Evolutionary conservation across 2,113 vertebrate species (phyloP).

Genomic region (Microtus ochrogaster): DNA sequence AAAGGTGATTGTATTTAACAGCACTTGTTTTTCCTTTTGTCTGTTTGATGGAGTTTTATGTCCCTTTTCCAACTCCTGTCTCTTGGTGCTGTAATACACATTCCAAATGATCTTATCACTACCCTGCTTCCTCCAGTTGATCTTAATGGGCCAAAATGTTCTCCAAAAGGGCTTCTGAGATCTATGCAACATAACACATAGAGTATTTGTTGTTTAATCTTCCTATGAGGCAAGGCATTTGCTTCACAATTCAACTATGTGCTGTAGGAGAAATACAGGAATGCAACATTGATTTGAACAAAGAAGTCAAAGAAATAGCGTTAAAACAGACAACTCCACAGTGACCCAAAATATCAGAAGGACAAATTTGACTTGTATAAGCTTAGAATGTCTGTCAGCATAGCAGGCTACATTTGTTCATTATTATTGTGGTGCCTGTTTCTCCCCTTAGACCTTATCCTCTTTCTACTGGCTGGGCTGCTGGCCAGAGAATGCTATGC

Average conservation of each 20-base stretch:
- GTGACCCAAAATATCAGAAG: constrained; percentile 36
- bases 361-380: constrained; percentile 31
- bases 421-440: constrained; percentile 2
- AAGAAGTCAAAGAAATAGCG: constrained; percentile 33
- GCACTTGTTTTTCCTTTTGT: constrained; percentile 49
- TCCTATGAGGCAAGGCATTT: constrained; percentile 25
- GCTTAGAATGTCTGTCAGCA: constrained; percentile 37
- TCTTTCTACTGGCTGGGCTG: neutral
- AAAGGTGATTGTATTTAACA: constrained; percentile 31
- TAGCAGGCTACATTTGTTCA: constrained; percentile 29
- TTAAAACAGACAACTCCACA: constrained; percentile 1
- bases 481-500: constrained; percentile 40
- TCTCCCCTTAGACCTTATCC: constrained; percentile 41
- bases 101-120: neutral
- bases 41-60: constrained; percentile 37
- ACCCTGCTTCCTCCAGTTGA: neutral
- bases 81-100: neutral
- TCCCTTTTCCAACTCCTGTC: neutral
- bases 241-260: constrained; percentile 41
- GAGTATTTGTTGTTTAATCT: constrained; percentile 16
- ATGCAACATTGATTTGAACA: constrained; percentile 27
- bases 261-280: neutral
- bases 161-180: constrained; percentile 8
- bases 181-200: neutral
- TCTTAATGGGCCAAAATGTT: constrained; percentile 31